Conservation (phyloP, 2,113 vertebrate species). For the Spizaetus ornatus region DNA sequence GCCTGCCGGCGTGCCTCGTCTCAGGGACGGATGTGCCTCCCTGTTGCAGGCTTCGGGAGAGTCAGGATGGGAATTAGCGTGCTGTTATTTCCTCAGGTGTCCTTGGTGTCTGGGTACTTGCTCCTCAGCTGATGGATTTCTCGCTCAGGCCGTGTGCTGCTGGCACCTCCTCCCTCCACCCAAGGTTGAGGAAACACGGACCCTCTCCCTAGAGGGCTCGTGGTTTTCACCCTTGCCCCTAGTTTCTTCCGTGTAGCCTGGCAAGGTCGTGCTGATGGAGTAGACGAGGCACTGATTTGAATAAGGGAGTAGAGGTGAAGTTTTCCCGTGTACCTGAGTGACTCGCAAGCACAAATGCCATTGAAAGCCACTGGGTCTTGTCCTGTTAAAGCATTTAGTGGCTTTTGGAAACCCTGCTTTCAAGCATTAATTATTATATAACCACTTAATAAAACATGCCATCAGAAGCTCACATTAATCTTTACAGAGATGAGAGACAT, state of each 20-base stretch:
- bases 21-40: constrained; percentile 8
- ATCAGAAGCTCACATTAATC: constrained; percentile 20
- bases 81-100: constrained; percentile 20
- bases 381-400: constrained; percentile 14
- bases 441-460: constrained; percentile 28
- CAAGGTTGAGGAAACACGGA: neutral
- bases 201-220: neutral
- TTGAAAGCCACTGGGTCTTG: neutral
- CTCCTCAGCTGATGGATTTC: constrained; percentile 19
- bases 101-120: constrained; percentile 24
- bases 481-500: constrained; percentile 7
- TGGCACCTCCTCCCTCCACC: neutral
- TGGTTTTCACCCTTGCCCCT: neutral
- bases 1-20: neutral
- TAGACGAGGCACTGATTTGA: constrained; percentile 39
- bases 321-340: constrained; percentile 16
- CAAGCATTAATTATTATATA: constrained; percentile 29
- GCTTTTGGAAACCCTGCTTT: constrained; percentile 28
- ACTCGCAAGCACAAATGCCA: neutral
- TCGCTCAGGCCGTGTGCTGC: neutral
- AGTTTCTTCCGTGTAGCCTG: neutral
- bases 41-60: neutral
- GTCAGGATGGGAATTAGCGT: neutral
- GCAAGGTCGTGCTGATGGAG: neutral
- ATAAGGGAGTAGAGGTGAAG: constrained; percentile 22